A percentile compares a stretch with the other conserved stretches of the same genome.
Conservation (phyloP, 2,113 vertebrate genomes). For the Furnarius figulus region DNA sequence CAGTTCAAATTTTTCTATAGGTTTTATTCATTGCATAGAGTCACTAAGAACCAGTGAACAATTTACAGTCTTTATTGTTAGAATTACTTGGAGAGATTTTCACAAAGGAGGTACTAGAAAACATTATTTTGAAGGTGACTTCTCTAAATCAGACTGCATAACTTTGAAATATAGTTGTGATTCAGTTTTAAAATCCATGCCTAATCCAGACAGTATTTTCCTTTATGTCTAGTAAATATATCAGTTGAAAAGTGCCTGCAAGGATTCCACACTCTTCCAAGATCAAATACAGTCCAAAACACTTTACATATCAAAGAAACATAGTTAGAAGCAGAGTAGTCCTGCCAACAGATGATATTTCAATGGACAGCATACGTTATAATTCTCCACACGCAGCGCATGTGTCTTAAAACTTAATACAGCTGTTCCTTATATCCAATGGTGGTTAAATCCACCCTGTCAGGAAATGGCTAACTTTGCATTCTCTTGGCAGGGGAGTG, state of each 20-base stretch:
- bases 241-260: background rate
- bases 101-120: background rate
- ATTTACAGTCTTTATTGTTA: background rate
- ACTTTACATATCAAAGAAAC: background rate
- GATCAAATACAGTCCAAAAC: background rate
- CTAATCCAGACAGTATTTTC: background rate
- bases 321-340: background rate
- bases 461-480: background rate
- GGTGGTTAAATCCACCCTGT: background rate
- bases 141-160: background rate
- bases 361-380: background rate
- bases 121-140: background rate
- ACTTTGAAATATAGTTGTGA: background rate
- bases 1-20: background rate
- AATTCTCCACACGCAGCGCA: background rate
- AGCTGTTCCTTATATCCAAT: background rate
- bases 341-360: background rate
- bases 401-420: background rate
- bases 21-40: background rate
- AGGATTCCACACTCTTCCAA: background rate
- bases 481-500: background rate
- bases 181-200: background rate
- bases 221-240: background rate
- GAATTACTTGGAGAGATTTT: background rate
- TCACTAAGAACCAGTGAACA: background rate